phyloP scores from a whole-genome alignment of 2,113 vertebrate species.

The Carlito syrichta region DNA sequence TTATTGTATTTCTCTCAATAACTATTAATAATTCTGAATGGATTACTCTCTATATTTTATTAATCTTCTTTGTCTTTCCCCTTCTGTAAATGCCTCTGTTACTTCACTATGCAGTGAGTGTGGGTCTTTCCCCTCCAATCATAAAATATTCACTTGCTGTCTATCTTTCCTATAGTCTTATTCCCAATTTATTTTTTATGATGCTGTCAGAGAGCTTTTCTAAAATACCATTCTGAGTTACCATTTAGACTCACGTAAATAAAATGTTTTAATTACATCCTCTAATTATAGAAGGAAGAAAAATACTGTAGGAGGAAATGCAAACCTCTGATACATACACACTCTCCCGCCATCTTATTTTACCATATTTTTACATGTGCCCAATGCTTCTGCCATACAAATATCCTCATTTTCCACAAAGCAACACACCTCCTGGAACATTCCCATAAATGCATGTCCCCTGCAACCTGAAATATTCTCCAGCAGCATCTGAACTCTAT shows the following conservation, averaged over 20 bases:
- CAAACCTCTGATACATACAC: not conserved
- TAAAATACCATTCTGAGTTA: not conserved
- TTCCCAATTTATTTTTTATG: not conserved
- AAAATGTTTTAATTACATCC: too few relatives aligned
- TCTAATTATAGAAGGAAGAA: not conserved
- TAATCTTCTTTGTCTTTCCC: not conserved
- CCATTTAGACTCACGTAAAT: too few relatives aligned
- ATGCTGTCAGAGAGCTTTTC: not conserved
- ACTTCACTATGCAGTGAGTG: not conserved
- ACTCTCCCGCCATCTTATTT: too few relatives aligned
- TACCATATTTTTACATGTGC: too few relatives aligned
- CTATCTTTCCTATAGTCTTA: not conserved
- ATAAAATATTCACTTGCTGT: not conserved
- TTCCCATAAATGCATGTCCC: not conserved
- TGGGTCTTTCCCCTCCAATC: fast-evolving
- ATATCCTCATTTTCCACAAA: not conserved
- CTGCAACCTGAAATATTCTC: not conserved
- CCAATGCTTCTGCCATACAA: too few relatives aligned
- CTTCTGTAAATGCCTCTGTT: not conserved
- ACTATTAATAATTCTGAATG: too few relatives aligned
- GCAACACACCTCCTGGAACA: not conserved
- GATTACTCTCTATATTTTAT: not conserved
- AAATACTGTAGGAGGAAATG: not conserved
- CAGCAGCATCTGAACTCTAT: not conserved
- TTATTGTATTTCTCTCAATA: too few relatives aligned